Evolutionary conservation across 2,113 vertebrate species (phyloP).

Genomic region (Sterna hirundo): DNA sequence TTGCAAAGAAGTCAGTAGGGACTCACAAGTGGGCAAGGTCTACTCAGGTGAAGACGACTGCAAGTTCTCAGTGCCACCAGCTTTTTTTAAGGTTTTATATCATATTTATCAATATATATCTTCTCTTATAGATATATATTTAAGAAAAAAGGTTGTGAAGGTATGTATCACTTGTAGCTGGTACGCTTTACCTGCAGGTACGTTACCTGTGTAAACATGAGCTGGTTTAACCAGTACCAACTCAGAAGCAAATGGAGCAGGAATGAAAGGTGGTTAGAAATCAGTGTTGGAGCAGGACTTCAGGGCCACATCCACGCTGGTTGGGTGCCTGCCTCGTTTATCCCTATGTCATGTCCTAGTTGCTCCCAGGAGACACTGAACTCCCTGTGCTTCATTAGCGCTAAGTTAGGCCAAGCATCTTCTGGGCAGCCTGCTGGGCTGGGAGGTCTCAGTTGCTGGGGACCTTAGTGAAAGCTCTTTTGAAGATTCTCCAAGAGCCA

Average conservation of each 20-base stretch:
- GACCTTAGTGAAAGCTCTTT: not conserved
- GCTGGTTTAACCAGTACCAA: not conserved
- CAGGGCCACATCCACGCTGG: not conserved
- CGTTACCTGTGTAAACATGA: not conserved
- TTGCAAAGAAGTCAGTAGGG: not conserved
- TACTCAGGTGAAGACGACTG: not conserved
- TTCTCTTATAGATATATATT: not conserved
- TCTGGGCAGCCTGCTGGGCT: not conserved
- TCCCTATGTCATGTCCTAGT: fast-evolving
- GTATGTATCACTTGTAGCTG: not conserved
- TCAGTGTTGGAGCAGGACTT: not conserved
- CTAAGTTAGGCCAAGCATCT: not conserved
- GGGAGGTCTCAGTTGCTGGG: not conserved
- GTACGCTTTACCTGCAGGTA: not conserved
- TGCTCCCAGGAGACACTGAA: not conserved
- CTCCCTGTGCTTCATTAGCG: not conserved
- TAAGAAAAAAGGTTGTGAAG: not conserved
- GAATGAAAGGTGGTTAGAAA: not conserved
- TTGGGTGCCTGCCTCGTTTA: not conserved
- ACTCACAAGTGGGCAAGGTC: not conserved
- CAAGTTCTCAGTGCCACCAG: not conserved
- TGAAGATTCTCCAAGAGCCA: not conserved
- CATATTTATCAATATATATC: not conserved
- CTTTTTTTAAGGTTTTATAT: not conserved
- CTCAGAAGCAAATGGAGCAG: not conserved